Conservation (phyloP, 2,113 vertebrate species). For the Plecotus auritus region DNA sequence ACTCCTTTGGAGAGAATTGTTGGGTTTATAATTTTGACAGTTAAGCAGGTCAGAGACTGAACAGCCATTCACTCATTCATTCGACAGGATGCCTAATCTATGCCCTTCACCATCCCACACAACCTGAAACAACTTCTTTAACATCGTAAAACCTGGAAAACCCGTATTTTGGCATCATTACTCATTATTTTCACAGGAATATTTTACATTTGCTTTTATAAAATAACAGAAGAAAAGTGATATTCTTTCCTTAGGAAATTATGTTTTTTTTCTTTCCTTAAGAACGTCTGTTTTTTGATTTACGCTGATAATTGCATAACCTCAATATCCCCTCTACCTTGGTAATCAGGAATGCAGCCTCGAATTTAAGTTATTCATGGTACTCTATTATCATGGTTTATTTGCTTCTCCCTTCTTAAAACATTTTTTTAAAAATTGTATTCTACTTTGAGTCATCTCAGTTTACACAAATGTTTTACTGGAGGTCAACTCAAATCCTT, state of each 20-base stretch:
- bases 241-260: not conserved
- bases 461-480: not conserved
- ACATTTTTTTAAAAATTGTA: not conserved
- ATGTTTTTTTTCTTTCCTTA: not conserved
- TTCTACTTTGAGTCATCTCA: not conserved
- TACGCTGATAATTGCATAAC: not conserved
- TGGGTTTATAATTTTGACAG: constrained; percentile 5
- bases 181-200: constrained; percentile 14
- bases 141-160: not conserved
- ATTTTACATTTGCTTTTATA: constrained; percentile 17
- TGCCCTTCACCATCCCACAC: not conserved
- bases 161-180: not conserved
- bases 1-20: not conserved
- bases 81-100: not conserved
- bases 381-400: not conserved
- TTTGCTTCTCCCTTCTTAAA: not conserved
- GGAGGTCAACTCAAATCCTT: not conserved
- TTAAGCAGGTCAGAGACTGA: not conserved
- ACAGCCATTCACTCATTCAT: not conserved
- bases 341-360: not conserved
- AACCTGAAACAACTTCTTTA: not conserved
- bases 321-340: not conserved
- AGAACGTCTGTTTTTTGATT: not conserved
- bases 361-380: not conserved
- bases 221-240: not conserved